These are phyloP conservation scores for Epinotia ramella DNA, from an alignment of 2,888 invertebrate species.

Conservation along the genomic window DNA sequence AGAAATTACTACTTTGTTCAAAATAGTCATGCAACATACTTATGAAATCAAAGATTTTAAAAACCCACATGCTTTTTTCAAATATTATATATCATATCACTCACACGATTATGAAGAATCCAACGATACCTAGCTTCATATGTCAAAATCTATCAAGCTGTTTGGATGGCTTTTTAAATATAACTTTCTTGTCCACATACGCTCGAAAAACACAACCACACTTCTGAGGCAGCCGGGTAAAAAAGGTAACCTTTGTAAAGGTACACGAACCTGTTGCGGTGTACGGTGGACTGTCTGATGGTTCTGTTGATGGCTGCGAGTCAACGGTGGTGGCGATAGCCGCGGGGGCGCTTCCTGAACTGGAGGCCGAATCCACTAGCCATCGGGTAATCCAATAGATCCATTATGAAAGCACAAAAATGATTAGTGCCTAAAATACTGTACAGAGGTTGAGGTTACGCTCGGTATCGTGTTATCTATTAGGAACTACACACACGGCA, in stretches of 20 bases:
- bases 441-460: background rate
- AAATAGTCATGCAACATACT: background rate
- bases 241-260: background rate
- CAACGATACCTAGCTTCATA: no score
- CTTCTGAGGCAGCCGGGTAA: no score
- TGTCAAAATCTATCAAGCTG: no score
- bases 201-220: no score
- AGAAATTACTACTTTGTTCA: background rate
- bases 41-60: no score
- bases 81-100: no score
- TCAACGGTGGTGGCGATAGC: background rate
- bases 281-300: background rate
- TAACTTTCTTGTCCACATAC: no score
- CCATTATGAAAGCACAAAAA: background rate
- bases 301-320: background rate
- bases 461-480: no score
- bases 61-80: no score
- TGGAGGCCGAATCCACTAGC: background rate
- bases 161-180: no score
- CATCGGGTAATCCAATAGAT: background rate
- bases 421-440: background rate
- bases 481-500: no score
- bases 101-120: no score
- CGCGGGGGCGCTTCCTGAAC: background rate
- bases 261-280: constrained; percentile 20